phyloP scores from a whole-genome alignment of 2,888 invertebrate species.

The Apeira syringaria region DNA sequence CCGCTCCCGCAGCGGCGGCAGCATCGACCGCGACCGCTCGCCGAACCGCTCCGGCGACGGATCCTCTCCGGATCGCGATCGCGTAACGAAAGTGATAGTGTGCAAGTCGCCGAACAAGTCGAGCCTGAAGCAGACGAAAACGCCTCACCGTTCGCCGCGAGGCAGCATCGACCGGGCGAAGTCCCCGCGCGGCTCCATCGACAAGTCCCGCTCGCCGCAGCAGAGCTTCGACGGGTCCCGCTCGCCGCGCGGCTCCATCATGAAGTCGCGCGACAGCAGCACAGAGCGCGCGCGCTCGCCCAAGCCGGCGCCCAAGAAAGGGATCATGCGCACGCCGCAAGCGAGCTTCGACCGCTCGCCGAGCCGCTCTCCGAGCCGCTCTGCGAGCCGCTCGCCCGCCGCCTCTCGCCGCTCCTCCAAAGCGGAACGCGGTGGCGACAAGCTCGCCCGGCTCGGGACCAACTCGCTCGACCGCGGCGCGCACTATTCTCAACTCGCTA shows the following conservation, averaged over 20 bases:
- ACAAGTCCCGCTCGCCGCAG: conserved; percentile 82
- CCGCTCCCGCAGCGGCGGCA: conserved; percentile 81
- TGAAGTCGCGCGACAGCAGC: conserved; percentile 76
- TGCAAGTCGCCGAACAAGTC: conserved; percentile 80
- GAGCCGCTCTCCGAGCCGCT: conserved; percentile 71
- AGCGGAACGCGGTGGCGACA: conserved; percentile 43
- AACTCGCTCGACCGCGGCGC: conserved; percentile 76
- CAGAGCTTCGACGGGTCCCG: conserved; percentile 80
- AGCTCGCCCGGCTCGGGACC: conserved; percentile 72
- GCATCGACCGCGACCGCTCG: conserved; percentile 72
- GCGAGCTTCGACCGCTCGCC: conserved; percentile 78
- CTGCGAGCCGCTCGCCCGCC: conserved; percentile 72
- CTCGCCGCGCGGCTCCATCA: conserved; percentile 75
- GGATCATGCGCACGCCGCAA: conserved; percentile 79
- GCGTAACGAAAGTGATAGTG: conserved; percentile 77
- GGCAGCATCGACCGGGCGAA: conserved; percentile 78
- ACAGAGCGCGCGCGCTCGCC: conserved; percentile 72
- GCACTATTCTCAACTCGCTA: conserved; percentile 76
- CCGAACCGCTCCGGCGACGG: conserved; percentile 61
- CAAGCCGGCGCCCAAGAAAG: conserved; percentile 76
- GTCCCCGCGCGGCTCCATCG: conserved; percentile 83
- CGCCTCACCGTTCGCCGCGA: conserved; percentile 76
- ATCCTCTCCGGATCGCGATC: conserved; percentile 67
- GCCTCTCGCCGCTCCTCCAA: conserved; percentile 66
- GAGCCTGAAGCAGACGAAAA: conserved; percentile 68